phyloP scores from a whole-genome alignment of 1,140 invertebrate species.

The Lordiphosa collinella region DNA sequence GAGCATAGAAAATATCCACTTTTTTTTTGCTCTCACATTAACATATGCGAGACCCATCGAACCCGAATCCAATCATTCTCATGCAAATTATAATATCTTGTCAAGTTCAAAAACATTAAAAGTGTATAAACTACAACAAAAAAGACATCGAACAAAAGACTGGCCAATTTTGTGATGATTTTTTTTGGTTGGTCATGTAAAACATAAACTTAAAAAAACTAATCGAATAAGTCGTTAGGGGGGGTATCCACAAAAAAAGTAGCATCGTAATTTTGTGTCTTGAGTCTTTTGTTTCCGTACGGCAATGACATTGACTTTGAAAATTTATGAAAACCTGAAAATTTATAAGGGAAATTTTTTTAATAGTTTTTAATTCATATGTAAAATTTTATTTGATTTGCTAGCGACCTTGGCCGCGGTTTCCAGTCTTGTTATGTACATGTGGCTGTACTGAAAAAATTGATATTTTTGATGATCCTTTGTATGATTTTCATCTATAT shows the following conservation, averaged over 20 bases:
- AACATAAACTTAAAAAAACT: slow-evolving; percentile 28
- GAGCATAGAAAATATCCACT: slow-evolving; percentile 20
- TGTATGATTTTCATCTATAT: too few species aligned
- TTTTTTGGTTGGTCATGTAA: slow-evolving; percentile 37
- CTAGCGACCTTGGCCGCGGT: too few species aligned
- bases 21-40: slow-evolving; percentile 21
- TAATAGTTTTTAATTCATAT: slow-evolving; percentile 22
- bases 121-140: slow-evolving; percentile 40
- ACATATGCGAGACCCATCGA: slow-evolving; percentile 4
- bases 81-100: slow-evolving; percentile 66
- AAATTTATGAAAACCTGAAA: slow-evolving; percentile 34
- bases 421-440: too few species aligned
- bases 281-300: slow-evolving; percentile 69
- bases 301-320: slow-evolving; percentile 46
- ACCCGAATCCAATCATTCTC: slow-evolving; percentile 48
- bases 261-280: slow-evolving; percentile 53
- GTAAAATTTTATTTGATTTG: neutral
- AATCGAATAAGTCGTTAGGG: slow-evolving; percentile 65
- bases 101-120: slow-evolving; percentile 74
- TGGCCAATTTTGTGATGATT: slow-evolving; percentile 9
- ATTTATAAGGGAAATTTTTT: slow-evolving; percentile 42
- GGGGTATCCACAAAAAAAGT: slow-evolving; percentile 7
- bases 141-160: slow-evolving; percentile 10
- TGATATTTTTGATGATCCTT: too few species aligned
- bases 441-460: too few species aligned